These are phyloP conservation scores for Sinella curviseta DNA, from an alignment of 1,140 invertebrate genomes.

Conservation along the genomic window DNA sequence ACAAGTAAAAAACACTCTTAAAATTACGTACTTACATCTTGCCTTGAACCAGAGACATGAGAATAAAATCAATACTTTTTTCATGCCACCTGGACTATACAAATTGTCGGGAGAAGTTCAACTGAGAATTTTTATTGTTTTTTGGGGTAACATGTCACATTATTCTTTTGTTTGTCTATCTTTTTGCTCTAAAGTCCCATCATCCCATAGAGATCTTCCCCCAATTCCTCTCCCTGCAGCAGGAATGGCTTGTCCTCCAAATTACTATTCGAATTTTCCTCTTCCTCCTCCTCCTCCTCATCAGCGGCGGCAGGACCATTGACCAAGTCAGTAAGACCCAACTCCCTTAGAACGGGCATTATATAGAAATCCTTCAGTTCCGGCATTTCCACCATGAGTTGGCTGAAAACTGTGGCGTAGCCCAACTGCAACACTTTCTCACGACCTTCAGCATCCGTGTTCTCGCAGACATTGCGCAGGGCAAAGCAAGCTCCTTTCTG, in stretches of 20 bases:
- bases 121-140: no score
- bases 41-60: no score
- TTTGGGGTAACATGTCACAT: background rate
- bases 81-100: no score
- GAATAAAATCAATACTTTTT: no score
- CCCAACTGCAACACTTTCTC: background rate
- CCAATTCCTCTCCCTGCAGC: no score
- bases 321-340: background rate
- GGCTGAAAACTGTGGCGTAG: background rate
- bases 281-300: background rate
- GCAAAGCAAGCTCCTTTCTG: slow-evolving; percentile 16
- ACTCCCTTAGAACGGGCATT: background rate
- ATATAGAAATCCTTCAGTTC: slow-evolving; percentile 7
- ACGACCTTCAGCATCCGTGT: background rate
- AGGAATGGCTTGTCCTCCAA: no score
- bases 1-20: no score
- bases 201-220: no score
- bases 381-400: background rate
- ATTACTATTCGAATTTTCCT: no score
- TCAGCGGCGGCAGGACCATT: background rate
- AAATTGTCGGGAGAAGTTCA: no score
- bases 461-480: background rate
- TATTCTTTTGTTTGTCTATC: background rate
- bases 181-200: no score
- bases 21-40: no score